Evolutionary conservation across 2,113 vertebrate species (phyloP).

Genomic region (Platichthys flesus): DNA sequence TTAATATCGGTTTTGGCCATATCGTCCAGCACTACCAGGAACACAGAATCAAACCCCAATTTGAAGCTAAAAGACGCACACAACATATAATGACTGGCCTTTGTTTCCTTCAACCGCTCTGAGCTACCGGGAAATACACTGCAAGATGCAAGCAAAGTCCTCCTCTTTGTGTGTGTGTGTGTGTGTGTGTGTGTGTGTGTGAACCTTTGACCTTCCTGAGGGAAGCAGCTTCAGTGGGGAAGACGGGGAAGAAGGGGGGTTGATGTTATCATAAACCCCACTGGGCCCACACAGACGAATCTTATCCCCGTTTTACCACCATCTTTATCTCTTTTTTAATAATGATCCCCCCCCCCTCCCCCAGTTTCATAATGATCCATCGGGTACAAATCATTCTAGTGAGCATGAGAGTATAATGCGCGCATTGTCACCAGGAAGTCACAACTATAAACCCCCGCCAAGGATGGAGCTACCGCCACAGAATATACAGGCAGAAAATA

Average conservation of each 20-base stretch:
- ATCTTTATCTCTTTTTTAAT: background rate
- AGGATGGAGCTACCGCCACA: too few species aligned
- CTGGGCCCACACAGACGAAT: constrained; percentile 19
- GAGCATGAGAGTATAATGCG: too few species aligned
- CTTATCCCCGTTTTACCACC: constrained; percentile 29
- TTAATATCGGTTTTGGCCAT: too few species aligned
- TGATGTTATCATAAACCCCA: constrained; percentile 54
- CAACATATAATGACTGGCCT: constrained; percentile 52
- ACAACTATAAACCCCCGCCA: too few species aligned
- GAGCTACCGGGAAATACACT: constrained; percentile 52
- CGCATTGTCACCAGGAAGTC: too few species aligned
- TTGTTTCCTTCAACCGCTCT: constrained; percentile 50
- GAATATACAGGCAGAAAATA: too few species aligned
- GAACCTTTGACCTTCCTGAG: constrained; percentile 80
- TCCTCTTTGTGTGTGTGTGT: constrained; percentile 26
- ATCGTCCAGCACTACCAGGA: too few species aligned
- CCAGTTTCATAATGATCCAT: too few species aligned
- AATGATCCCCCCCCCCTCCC: background rate
- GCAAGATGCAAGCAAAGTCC: constrained; percentile 38
- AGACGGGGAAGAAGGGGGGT: background rate
- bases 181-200: constrained; percentile 27
- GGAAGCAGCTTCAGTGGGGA: constrained; percentile 58
- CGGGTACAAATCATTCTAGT: too few species aligned
- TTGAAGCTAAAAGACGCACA: constrained; percentile 21
- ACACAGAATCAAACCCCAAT: background rate